Percentiles rank a stretch among this genome's conserved stretches.
These are phyloP conservation scores for Cephus nigrinus DNA, from an alignment of 2,888 invertebrate genomes.

Conservation along the genomic window DNA sequence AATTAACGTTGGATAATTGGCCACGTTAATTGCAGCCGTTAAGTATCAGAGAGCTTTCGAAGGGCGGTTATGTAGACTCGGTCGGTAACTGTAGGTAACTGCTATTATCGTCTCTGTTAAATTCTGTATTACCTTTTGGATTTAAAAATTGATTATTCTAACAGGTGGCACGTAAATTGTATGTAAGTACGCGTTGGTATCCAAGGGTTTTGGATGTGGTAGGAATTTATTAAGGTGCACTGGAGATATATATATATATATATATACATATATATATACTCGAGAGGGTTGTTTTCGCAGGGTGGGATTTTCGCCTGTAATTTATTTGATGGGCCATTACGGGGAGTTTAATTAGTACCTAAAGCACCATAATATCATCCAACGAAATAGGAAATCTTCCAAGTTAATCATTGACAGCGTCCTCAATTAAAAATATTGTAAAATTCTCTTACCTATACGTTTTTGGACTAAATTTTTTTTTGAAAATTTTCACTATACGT, in stretches of 20 bases:
- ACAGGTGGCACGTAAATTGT: constrained; percentile 44
- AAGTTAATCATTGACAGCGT: background rate
- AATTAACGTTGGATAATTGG: background rate
- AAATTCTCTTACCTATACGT: background rate
- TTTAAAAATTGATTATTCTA: constrained; percentile 28
- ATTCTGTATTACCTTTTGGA: background rate
- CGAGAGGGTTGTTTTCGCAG: too few relatives aligned
- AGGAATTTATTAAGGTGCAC: too few relatives aligned
- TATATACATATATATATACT: background rate
- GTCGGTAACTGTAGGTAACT: background rate
- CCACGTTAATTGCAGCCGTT: background rate
- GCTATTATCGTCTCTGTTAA: background rate
- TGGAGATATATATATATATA: too few relatives aligned
- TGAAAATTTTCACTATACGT: background rate
- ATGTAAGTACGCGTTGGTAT: background rate
- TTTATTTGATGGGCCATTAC: background rate
- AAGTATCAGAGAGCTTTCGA: background rate
- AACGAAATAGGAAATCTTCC: background rate
- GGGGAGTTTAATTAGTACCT: background rate
- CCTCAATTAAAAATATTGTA: too few relatives aligned
- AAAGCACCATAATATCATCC: background rate
- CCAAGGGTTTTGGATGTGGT: background rate
- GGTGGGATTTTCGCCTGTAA: background rate
- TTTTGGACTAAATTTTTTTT: background rate
- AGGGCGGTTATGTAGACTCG: background rate